Evolutionary conservation across 2,888 invertebrate species (phyloP).

Genomic region (Diaprepes abbreviatus): DNA sequence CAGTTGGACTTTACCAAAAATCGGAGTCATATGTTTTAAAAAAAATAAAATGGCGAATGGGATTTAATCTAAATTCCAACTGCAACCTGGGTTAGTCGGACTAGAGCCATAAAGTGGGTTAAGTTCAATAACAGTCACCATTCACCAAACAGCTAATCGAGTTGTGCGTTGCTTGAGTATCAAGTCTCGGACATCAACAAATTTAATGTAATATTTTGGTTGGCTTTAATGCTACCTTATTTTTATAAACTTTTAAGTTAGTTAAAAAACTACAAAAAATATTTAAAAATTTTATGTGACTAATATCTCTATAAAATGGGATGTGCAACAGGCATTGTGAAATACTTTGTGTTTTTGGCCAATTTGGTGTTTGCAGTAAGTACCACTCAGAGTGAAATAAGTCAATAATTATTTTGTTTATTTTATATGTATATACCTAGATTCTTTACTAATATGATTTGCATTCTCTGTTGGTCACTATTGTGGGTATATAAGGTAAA

Average conservation of each 20-base stretch:
- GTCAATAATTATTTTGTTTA: neutral
- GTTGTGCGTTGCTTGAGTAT: neutral
- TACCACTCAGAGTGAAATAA: conserved; percentile 55
- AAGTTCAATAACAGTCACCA: conserved; percentile 19
- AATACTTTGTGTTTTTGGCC: conserved; percentile 65
- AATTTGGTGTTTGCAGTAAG: conserved; percentile 81
- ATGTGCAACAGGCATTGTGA: conserved; percentile 65
- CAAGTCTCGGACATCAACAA: neutral
- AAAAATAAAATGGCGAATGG: no score
- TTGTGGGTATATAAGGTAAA: neutral
- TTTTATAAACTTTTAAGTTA: neutral
- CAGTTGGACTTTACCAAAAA: no score
- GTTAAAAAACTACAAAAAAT: neutral
- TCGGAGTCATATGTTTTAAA: no score
- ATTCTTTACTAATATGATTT: neutral
- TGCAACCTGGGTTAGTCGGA: conserved; percentile 22
- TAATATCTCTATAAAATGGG: conserved; percentile 61
- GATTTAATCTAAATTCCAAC: conserved; percentile 2
- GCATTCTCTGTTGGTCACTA: neutral
- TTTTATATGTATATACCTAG: neutral
- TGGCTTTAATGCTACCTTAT: neutral
- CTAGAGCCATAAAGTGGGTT: conserved; percentile 22
- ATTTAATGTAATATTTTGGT: neutral
- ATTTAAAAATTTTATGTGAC: no score
- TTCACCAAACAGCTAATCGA: neutral